phyloP scores from a whole-genome alignment of 2,113 vertebrate genomes.

The Notarius quadriscutis region DNA sequence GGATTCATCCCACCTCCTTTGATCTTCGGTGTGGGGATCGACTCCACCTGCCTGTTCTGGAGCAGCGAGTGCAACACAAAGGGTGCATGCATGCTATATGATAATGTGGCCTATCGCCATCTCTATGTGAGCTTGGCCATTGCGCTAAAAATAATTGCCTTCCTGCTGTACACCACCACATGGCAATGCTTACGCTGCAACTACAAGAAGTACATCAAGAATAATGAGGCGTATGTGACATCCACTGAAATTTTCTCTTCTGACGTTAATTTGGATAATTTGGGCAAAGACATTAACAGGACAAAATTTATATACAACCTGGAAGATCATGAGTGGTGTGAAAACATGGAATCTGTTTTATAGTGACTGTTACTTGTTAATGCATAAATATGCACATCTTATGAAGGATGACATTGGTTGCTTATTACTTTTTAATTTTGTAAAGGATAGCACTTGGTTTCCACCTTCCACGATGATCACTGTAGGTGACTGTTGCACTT shows the following conservation, averaged over 20 bases:
- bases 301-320: conserved; percentile 99
- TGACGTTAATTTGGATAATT: conserved; percentile 85
- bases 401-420: conserved; percentile 45
- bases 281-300: conserved; percentile 85
- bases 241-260: conserved; percentile 92
- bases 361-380: conserved; percentile 67
- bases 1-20: conserved; percentile 97
- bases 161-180: conserved; percentile 90
- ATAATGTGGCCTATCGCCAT: conserved; percentile 89
- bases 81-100: conserved; percentile 90
- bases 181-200: conserved; percentile 95
- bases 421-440: conserved; percentile 30
- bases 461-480: conserved; percentile 36
- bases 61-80: conserved; percentile 87
- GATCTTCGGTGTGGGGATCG: conserved; percentile 95
- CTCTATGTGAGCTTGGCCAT: conserved; percentile 96
- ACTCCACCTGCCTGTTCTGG: conserved; percentile 98
- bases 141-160: conserved; percentile 89
- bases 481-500: conserved; percentile 42
- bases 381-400: conserved; percentile 36
- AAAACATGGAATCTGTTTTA: conserved; percentile 99
- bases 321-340: conserved; percentile 95
- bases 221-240: conserved; percentile 84
- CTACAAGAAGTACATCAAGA: conserved; percentile 95
- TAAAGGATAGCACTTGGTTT: conserved; percentile 52